Conservation (phyloP, 1,140 invertebrate species). For the Apis mellifera region Amel_HAv3.1 CM009944.2:2348501-2349000, state of each 20-base stretch:
- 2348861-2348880: neutral
- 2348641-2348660: neutral
- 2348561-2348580: constrained; percentile 12
- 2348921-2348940: neutral
- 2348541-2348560: neutral
- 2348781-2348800: neutral
- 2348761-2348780: neutral
- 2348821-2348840: neutral
- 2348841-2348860: neutral
- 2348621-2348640: neutral
- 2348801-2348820: neutral
- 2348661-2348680: neutral
- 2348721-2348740: neutral
- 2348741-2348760: neutral
- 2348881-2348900: neutral
- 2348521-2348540: too few relatives aligned
- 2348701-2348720: neutral
- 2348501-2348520: too few relatives aligned
- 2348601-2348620: neutral
- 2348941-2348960: neutral
- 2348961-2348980: neutral
- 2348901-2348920: neutral
- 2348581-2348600: neutral
- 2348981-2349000: constrained; percentile 4
- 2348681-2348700: too few relatives aligned